Conservation (phyloP, 2,113 vertebrate species). For the Aythya baeri region DNA sequence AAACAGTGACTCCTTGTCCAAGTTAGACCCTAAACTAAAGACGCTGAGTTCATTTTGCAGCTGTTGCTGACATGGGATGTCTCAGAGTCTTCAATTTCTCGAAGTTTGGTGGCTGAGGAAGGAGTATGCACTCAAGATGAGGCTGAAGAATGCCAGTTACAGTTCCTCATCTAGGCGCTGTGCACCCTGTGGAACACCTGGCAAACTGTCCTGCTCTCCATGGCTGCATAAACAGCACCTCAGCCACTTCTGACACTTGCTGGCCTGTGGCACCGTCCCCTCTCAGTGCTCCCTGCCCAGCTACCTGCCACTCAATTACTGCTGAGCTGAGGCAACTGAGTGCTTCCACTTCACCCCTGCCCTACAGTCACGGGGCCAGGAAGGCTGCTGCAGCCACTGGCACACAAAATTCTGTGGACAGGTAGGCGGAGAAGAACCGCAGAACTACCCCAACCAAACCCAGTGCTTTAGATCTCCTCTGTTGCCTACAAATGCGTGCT, state of each 20-base stretch:
- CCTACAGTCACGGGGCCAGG: not conserved
- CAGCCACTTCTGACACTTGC: not conserved
- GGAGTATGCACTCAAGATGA: not conserved
- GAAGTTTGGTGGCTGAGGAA: not conserved
- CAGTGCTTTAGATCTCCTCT: accelerated
- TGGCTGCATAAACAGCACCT: not conserved
- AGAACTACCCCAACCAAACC: not conserved
- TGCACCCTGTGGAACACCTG: not conserved
- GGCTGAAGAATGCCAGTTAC: not conserved
- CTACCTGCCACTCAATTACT: not conserved
- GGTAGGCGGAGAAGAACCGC: not conserved
- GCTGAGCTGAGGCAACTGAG: not conserved
- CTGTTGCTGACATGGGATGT: not conserved
- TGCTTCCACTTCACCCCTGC: not conserved
- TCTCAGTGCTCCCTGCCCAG: not conserved
- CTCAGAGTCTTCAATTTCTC: not conserved
- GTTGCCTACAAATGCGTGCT: not conserved
- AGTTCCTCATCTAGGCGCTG: not conserved
- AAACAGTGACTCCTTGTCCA: not conserved
- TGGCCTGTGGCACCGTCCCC: not conserved
- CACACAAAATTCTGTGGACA: not conserved
- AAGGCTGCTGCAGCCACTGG: not conserved
- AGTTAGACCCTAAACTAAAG: not conserved
- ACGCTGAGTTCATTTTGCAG: not conserved
- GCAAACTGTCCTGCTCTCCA: accelerated